Percentiles rank a stretch among this genome's conserved stretches.
phyloP scores from a whole-genome alignment of 2,113 vertebrate genomes.

The Polypterus bichir region DNA sequence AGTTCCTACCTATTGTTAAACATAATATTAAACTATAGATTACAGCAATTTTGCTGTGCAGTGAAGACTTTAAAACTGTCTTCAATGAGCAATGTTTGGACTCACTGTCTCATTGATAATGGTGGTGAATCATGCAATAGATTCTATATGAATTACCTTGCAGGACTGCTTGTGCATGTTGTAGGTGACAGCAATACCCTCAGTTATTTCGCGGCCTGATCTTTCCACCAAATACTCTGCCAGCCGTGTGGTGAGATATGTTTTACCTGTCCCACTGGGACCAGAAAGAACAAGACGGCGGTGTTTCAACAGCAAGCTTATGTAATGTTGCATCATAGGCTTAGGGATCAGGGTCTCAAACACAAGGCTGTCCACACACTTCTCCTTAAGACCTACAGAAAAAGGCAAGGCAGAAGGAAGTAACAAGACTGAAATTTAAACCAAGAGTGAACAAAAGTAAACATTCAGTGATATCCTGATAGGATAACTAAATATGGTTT shows the following conservation, averaged over 20 bases:
- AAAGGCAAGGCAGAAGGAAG: not conserved
- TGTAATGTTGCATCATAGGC: constrained; percentile 94
- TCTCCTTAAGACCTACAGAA: constrained; percentile 70
- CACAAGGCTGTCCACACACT: constrained; percentile 82
- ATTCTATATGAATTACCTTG: constrained; percentile 52
- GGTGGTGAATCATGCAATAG: too few species aligned
- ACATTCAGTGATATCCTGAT: too few species aligned
- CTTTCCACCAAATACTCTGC: constrained; percentile 83
- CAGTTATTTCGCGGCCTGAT: constrained; percentile 54
- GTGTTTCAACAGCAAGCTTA: constrained; percentile 84
- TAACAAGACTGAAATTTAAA: too few species aligned
- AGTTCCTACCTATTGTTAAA: too few species aligned
- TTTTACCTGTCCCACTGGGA: constrained; percentile 87
- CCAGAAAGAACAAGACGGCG: constrained; percentile 80
- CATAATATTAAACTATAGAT: too few species aligned
- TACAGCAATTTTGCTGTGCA: too few species aligned
- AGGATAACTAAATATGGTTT: too few species aligned
- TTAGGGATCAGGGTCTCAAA: constrained; percentile 89
- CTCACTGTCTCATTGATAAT: too few species aligned
- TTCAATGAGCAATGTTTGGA: too few species aligned
- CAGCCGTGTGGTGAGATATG: constrained; percentile 77
- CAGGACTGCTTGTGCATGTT: constrained; percentile 92
- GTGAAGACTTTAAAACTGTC: too few species aligned
- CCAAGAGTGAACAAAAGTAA: too few species aligned
- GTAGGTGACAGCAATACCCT: constrained; percentile 69